Percentiles rank a stretch among this genome's conserved stretches.
phyloP scores from a whole-genome alignment of 2,888 invertebrate genomes.

The Drosophila neonasuta region DNA sequence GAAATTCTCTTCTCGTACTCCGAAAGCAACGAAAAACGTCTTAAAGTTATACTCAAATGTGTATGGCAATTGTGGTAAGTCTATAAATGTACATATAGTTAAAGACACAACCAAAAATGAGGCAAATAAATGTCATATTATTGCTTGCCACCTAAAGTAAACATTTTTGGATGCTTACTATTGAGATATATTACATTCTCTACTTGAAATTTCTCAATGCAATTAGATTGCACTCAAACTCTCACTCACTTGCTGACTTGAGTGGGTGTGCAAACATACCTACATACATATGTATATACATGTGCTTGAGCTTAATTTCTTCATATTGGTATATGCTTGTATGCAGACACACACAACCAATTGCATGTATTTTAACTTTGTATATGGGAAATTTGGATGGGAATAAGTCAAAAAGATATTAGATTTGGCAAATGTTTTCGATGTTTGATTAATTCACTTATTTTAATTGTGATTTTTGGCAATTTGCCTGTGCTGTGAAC shows the following conservation, averaged over 20 bases:
- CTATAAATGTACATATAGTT: background rate
- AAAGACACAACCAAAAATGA: background rate
- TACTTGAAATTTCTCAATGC: background rate
- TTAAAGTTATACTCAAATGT: slow-evolving; percentile 85
- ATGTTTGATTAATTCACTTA: slow-evolving; percentile 23
- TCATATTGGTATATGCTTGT: background rate
- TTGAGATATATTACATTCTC: background rate
- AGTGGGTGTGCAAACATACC: background rate
- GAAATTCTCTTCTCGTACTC: slow-evolving; percentile 57
- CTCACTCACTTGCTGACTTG: background rate
- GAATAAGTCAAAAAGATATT: slow-evolving; percentile 10
- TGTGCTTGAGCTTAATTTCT: too few relatives aligned
- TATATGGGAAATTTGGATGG: slow-evolving; percentile 1
- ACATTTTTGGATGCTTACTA: too few relatives aligned
- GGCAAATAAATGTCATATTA: too few relatives aligned
- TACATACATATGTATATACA: too few relatives aligned
- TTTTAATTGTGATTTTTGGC: slow-evolving; percentile 33
- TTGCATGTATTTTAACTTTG: slow-evolving; percentile 3
- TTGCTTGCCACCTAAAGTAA: too few relatives aligned
- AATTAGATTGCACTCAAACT: slow-evolving; percentile 3
- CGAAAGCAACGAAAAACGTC: slow-evolving; percentile 68
- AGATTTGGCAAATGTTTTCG: slow-evolving; percentile 12
- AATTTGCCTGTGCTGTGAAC: slow-evolving; percentile 33
- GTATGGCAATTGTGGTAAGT: slow-evolving; percentile 93
- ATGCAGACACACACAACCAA: background rate